A percentile compares a stretch with the other conserved stretches of the same genome.
phyloP scores from a whole-genome alignment of 2,797 vertebrate species.

The Sebastes flavidus region DNA sequence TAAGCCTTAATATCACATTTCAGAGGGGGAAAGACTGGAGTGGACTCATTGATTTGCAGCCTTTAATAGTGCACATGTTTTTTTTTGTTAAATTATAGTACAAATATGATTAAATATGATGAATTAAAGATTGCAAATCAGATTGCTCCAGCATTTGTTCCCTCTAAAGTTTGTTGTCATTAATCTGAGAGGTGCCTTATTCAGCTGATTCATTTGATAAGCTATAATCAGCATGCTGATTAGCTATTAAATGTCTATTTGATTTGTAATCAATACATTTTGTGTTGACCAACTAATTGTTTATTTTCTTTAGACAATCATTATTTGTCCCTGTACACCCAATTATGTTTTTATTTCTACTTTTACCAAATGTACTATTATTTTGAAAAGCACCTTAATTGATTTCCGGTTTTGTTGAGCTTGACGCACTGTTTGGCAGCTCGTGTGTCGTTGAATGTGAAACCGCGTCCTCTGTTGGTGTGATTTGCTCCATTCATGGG shows the following conservation, averaged over 20 bases:
- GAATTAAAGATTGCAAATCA: neutral
- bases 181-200: neutral
- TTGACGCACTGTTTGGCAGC: constrained; percentile 29
- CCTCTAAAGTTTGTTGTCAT: neutral
- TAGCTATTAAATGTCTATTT: neutral
- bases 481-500: constrained; percentile 33
- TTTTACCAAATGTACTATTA: neutral
- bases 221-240: neutral
- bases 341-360: neutral
- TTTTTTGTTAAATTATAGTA: neutral
- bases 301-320: neutral
- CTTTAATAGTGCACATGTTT: neutral
- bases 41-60: neutral
- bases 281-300: neutral
- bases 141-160: neutral
- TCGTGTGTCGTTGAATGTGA: neutral
- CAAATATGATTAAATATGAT: neutral
- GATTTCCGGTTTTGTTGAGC: constrained; percentile 14
- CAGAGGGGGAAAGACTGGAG: neutral
- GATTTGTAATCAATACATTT: neutral
- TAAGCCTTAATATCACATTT: neutral
- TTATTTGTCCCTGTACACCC: neutral
- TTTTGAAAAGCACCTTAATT: constrained; percentile 16
- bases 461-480: constrained; percentile 66
- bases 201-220: neutral